Percentiles rank a stretch among this genome's conserved stretches.
phyloP scores from a whole-genome alignment of 2,113 vertebrate genomes.

The Merops nubicus region DNA sequence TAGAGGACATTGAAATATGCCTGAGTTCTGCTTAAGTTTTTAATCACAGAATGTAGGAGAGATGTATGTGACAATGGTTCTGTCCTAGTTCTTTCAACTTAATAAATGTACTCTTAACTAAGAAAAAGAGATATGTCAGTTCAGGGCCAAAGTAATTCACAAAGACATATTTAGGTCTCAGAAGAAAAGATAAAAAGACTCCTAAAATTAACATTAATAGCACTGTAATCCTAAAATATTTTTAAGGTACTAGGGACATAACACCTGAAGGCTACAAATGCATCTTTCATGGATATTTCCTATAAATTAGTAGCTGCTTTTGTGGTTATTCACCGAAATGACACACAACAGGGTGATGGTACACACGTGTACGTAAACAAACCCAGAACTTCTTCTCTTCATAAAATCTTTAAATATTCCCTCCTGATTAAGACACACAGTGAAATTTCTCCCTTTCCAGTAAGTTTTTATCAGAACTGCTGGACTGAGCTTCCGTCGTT shows the following conservation, averaged over 20 bases:
- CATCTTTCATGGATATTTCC: neutral
- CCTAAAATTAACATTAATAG: conserved; percentile 13
- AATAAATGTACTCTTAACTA: neutral
- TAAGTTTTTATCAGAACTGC: neutral
- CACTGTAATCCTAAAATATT: neutral
- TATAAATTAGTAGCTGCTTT: neutral
- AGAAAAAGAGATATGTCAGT: neutral
- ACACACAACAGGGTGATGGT: neutral
- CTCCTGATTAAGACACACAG: neutral
- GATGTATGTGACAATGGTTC: neutral
- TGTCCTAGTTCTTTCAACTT: neutral
- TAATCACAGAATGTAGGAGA: neutral
- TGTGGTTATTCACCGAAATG: neutral
- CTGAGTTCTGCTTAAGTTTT: neutral
- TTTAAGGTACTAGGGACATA: neutral
- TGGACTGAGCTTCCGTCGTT: neutral
- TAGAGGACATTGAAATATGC: neutral
- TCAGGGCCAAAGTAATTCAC: conserved; percentile 3
- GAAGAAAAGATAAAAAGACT: neutral
- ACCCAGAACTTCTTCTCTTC: accelerated
- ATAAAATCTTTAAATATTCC: neutral
- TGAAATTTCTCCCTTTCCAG: neutral
- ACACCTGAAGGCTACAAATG: neutral
- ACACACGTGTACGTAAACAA: neutral
- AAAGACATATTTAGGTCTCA: neutral